phyloP scores from a whole-genome alignment of 2,888 invertebrate species.

The Catocala nupta region DNA sequence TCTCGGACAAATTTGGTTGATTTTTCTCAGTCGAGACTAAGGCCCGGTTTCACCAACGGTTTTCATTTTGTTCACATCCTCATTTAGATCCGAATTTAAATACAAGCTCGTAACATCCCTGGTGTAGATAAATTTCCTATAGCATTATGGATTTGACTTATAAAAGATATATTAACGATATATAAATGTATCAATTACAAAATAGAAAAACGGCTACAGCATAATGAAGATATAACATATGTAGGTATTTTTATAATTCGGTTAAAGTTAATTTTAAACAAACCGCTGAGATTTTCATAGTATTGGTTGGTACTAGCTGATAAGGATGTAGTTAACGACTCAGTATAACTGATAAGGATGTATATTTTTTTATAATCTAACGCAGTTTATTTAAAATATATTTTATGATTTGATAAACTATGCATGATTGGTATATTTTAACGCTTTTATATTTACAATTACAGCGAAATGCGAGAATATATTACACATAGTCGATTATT shows the following conservation, averaged over 20 bases:
- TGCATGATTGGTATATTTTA: constrained; percentile 20
- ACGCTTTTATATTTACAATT: constrained; percentile 40
- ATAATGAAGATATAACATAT: constrained; percentile 1
- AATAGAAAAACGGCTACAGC: not conserved
- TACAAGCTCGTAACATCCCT: too few relatives aligned
- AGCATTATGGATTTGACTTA: not conserved
- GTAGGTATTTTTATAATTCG: constrained; percentile 4
- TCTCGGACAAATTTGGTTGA: too few relatives aligned
- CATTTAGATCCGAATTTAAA: too few relatives aligned
- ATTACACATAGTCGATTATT: constrained; percentile 24
- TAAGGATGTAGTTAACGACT: not conserved
- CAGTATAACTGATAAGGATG: not conserved
- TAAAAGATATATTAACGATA: not conserved
- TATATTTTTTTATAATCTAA: not conserved
- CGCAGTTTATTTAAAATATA: constrained; percentile 3
- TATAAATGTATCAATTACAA: not conserved
- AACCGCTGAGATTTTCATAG: not conserved
- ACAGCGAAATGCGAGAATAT: constrained; percentile 30
- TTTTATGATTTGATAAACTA: not conserved
- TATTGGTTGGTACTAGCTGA: too few relatives aligned
- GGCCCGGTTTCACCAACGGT: too few relatives aligned
- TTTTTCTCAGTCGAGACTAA: too few relatives aligned
- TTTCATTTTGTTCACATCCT: too few relatives aligned
- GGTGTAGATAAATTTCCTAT: not conserved
- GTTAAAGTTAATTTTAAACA: not conserved